phyloP scores from a whole-genome alignment of 2,113 vertebrate species.

The Atrichornis clamosus region DNA sequence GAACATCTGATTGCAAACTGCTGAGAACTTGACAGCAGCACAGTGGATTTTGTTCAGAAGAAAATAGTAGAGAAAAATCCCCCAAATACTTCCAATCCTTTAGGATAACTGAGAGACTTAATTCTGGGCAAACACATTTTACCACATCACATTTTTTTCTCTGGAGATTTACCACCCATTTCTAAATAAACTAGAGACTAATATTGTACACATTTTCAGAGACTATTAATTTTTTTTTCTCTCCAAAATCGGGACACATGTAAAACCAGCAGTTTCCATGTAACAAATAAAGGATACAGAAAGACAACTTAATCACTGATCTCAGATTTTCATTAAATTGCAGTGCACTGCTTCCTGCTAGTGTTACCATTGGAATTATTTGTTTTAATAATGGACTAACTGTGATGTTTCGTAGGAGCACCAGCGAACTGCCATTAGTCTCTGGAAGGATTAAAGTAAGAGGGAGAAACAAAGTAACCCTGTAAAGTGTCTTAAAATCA shows the following conservation, averaged over 20 bases:
- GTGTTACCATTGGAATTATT: not conserved
- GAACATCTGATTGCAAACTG: not conserved
- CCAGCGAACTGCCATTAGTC: not conserved
- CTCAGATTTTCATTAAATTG: not conserved
- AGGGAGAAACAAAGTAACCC: not conserved
- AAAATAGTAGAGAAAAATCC: not conserved
- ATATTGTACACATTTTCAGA: not conserved
- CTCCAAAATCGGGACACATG: not conserved
- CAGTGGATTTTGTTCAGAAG: not conserved
- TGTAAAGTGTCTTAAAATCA: not conserved
- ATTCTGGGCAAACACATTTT: not conserved
- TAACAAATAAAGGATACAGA: not conserved
- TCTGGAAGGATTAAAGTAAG: not conserved
- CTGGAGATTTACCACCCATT: not conserved
- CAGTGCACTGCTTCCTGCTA: not conserved
- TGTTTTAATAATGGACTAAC: not conserved
- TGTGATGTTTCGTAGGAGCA: not conserved
- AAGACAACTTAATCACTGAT: not conserved
- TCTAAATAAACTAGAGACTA: not conserved
- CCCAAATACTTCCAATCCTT: not conserved
- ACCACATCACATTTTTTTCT: not conserved
- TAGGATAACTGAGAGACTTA: not conserved
- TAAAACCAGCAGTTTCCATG: not conserved
- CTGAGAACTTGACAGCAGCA: not conserved
- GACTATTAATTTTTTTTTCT: accelerated